Base-by-base conservation (phyloP, 2,113 vertebrate genomes). In the Paramormyrops kingsleyae region DNA sequence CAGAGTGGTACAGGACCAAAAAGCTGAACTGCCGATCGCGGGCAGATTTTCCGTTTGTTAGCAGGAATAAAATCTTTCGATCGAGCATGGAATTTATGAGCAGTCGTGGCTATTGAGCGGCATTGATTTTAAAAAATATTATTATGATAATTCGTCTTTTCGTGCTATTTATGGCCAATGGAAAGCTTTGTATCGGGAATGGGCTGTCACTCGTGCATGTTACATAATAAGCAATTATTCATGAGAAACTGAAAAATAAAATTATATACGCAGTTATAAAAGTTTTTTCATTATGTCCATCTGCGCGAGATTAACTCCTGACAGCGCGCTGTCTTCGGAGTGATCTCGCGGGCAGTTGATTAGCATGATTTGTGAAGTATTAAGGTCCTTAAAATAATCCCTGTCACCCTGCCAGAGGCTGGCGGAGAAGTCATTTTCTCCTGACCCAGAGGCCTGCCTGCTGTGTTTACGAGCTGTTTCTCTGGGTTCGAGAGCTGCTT, bases 381-480 rank as follows among this genome's bases (percentile, higher is more conserved):
- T 53, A 39, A 50, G 47, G 35, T 50, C 15, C 66, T 83, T 80
- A 89, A 83, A 80, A 89, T 83, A 89, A 80, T 83, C 7, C 12
- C 15, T 35, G 66, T 39, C 39, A 39, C 17, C 31, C 74, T 89
- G 46, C 88, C 88, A 70, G 70, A 13, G 70, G 31, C 31, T 42
- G 31, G 70, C 13, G 46, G 62, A 35, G 31, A 24, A 10, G 47
- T 35, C 80, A 44, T 49, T 19, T 46, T 83, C 86, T 47, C 84
- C 87, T 46, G 35, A 83, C 50, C 89, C 84, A 15, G 88, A 90
- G 91, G 90, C 87, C 91, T 89, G 92, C 88, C 92, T 93, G 91
- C 91, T 91, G 92, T 94, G 94, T 96, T 95, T 95, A 95, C 95
- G 94, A 93, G 92, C 85, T 90, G 93, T 93, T 95, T 95, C 94